phyloP scores from a whole-genome alignment of 2,797 vertebrate species.

The Chrysolophus pictus region DNA sequence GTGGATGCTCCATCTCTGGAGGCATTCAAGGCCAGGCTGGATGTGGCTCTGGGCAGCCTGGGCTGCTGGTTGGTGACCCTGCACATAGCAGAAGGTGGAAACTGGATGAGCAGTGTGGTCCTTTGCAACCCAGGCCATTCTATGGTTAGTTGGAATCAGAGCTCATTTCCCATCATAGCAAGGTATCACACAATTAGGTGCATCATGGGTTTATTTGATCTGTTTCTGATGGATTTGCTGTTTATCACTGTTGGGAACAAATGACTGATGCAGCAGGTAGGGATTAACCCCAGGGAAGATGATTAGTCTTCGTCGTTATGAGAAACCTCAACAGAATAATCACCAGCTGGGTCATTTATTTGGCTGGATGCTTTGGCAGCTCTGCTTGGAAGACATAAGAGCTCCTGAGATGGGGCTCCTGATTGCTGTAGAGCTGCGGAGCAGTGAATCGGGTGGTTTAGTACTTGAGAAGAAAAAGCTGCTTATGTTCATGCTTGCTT shows the following conservation, averaged over 20 bases:
- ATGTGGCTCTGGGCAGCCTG: no score
- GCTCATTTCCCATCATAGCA: not conserved
- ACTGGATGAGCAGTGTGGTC: no score
- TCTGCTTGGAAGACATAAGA: not conserved
- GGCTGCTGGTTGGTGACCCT: no score
- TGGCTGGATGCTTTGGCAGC: not conserved
- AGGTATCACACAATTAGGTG: not conserved
- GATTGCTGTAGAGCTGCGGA: accelerated
- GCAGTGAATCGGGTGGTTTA: accelerated
- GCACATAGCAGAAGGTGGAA: no score
- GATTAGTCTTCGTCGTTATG: not conserved
- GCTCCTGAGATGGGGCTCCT: not conserved
- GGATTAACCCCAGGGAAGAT: not conserved
- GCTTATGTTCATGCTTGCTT: accelerated
- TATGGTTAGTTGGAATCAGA: not conserved
- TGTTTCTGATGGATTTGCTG: not conserved
- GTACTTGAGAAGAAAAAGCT: not conserved
- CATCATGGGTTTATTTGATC: not conserved
- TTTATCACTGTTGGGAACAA: not conserved
- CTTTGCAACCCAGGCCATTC: no score
- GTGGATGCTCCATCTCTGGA: no score
- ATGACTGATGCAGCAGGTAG: not conserved
- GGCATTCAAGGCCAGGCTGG: no score
- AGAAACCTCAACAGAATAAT: not conserved
- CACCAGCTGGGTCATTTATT: not conserved